Evolutionary conservation across 1,140 invertebrate genomes (phyloP).

Genomic region (Eufriesea mexicana): DNA sequence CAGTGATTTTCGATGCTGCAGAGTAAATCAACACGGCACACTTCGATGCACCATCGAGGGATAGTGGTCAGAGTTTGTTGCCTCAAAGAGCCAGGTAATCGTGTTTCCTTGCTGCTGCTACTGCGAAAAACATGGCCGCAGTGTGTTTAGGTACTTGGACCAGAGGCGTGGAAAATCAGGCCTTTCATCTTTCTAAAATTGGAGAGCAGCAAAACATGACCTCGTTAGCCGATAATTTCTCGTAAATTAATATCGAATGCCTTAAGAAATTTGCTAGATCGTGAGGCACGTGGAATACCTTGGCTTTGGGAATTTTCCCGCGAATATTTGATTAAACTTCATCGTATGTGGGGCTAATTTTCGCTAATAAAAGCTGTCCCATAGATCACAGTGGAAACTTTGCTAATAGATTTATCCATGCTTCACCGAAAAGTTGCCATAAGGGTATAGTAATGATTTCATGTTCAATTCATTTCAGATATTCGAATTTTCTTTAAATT

Average conservation of each 20-base stretch:
- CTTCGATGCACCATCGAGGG: conserved; percentile 6
- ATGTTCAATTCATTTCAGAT: too few relatives aligned
- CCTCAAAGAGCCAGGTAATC: conserved; percentile 21
- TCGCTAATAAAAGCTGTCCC: too few relatives aligned
- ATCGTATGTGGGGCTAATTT: too few relatives aligned
- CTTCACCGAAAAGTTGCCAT: too few relatives aligned
- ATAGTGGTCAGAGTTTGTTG: background rate
- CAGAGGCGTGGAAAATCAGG: background rate
- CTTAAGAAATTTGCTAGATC: background rate
- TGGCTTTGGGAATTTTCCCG: too few relatives aligned
- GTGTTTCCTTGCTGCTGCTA: background rate
- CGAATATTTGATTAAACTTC: too few relatives aligned
- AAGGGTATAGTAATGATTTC: too few relatives aligned
- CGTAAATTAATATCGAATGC: background rate
- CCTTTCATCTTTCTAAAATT: background rate
- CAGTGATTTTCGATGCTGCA: background rate
- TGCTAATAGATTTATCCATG: too few relatives aligned
- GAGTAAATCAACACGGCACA: background rate
- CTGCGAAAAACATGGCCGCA: background rate
- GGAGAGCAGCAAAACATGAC: background rate
- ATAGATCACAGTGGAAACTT: too few relatives aligned
- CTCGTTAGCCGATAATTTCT: background rate
- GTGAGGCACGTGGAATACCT: too few relatives aligned
- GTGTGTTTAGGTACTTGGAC: background rate
- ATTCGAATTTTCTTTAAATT: too few relatives aligned